Evolutionary conservation across 2,797 vertebrate genomes (phyloP), one percentile per base, ranked within the genome.

Genomic region (Natrix natrix): DNA sequence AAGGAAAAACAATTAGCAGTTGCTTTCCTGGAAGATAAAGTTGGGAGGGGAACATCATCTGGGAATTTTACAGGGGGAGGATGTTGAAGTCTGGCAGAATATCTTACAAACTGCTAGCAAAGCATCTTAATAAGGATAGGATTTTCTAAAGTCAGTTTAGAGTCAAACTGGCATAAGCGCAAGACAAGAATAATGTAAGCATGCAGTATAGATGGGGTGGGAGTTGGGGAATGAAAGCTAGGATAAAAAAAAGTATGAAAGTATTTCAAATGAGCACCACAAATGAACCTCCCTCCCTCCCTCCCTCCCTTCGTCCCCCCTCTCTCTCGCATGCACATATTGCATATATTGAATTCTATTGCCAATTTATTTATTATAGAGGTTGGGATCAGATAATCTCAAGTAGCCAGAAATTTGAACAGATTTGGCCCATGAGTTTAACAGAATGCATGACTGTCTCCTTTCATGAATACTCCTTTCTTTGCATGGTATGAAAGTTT

Each of bases 401-500:
- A 94, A 37, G 74, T 87, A 89, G 92, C 20, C 90, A 16, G 78
- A 92, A 92, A 92, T 93, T 87, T 94, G 94, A 94, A 93, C 55
- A 94, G 24, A 22, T 94, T 17, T 74, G 61, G 91, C 87, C 90
- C 60, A 59, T 52, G 87, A 92, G 90, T 93, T 94, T 60, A 63
- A 90, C 20, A 92, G 93, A 96, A 92, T 55, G 32, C 12, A 96
- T 37, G 95, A 91, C 94, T 3, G 0, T 86, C 32, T 91, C 17
- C 94, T 97, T 95, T 94, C 94, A 93, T 93, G 95, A 94, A 93
- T 32, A 93, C 90, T 93, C 96, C 95, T 93, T 59, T 96, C 88
- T 92, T 88, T 94, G 91, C 17, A 37, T 48, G 83, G 92, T 5
- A 88, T 52, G 22, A 3, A 93, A 61, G 1, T 0, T 94, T 94